Evolutionary conservation across 2,113 vertebrate species (phyloP), one percentile per base, ranked within the genome.

Genomic region (Paracanthobrama guichenoti): DNA sequence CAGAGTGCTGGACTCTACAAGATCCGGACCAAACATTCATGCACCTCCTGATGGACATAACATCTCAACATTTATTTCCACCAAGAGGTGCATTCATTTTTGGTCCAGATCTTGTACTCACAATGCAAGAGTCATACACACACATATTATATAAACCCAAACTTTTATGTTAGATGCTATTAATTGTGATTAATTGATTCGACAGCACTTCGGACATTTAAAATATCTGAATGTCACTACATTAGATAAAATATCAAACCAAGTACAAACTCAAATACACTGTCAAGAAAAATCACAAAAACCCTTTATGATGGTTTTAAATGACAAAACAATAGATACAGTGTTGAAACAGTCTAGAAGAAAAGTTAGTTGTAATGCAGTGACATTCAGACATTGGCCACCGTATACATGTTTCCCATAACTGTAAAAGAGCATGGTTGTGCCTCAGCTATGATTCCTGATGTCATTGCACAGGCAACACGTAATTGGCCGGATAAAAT

Each of bases 401-500:
- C n/a, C 18, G 22, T 22, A 44, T 55, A 8, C 20, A 55, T 67
- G 4, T 13, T 31, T 11, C 67, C 39, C 44, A 67, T 26, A 48
- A 28, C 16, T 66, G 31, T 77, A 4, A 39, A 24, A 18, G 42
- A 6, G 9, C 13, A 60, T 80, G 12, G 46, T 55, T 57, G 46
- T 14, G 50, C 22, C 26, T 60, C 10, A 31, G 16, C 42, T 20
- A 14, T 26, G 57, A 14, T 50, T 67, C 14, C 46, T 84, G 85
- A 87, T 4, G 14, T 93, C 90, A 94, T 81, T 94, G 88, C 0
- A 78, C 85, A 53, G 91, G 86, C 84, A 95, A 92, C 14, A 92
- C 95, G 20, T 95, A 96, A 87, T 96, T 96, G 62, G 96, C 95
- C 0, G 96, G 96, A 81, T 96, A 96, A 86, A 95, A 95, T 35